These are phyloP conservation scores for Drosophila melanosoma DNA, from an alignment of 2,888 invertebrate genomes.

Conservation along the genomic window DNA sequence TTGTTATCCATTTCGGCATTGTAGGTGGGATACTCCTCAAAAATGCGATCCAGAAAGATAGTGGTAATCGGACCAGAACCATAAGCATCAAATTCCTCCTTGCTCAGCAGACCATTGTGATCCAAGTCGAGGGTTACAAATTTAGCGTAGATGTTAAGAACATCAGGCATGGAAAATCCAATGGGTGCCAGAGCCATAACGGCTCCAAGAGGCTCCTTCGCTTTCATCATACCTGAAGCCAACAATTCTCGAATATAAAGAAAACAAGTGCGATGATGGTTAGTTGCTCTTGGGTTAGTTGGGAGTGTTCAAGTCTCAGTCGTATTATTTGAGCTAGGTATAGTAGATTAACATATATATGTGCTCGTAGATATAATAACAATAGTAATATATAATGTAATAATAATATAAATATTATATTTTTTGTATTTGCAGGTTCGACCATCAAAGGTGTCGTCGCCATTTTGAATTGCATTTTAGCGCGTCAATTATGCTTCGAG, in stretches of 20 bases:
- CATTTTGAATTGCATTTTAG: conserved; percentile 94
- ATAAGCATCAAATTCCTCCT: conserved; percentile 94
- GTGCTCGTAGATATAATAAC: neutral
- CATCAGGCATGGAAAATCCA: conserved; percentile 96
- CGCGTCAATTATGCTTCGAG: conserved; percentile 95
- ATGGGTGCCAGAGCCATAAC: conserved; percentile 87
- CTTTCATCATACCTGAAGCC: conserved; percentile 90
- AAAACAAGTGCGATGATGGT: conserved; percentile 93
- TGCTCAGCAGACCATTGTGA: conserved; percentile 97
- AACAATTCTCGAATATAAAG: conserved; percentile 96
- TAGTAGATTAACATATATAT: neutral
- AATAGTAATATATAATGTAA: neutral
- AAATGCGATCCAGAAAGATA: conserved; percentile 96
- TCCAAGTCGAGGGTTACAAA: conserved; percentile 97
- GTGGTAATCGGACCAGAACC: conserved; percentile 96
- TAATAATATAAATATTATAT: neutral
- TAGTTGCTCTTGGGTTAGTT: conserved; percentile 80
- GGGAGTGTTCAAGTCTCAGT: neutral
- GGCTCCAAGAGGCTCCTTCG: conserved; percentile 87
- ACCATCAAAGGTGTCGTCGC: conserved; percentile 92
- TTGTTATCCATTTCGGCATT: conserved; percentile 99
- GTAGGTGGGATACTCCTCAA: conserved; percentile 97
- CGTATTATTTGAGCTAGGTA: neutral
- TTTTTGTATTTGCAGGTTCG: conserved; percentile 87
- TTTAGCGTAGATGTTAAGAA: conserved; percentile 95